A percentile compares a stretch with the other conserved stretches of the same genome.
phyloP scores from a whole-genome alignment of 1,140 invertebrate genomes.

The Nixonia krombeini region DNA sequence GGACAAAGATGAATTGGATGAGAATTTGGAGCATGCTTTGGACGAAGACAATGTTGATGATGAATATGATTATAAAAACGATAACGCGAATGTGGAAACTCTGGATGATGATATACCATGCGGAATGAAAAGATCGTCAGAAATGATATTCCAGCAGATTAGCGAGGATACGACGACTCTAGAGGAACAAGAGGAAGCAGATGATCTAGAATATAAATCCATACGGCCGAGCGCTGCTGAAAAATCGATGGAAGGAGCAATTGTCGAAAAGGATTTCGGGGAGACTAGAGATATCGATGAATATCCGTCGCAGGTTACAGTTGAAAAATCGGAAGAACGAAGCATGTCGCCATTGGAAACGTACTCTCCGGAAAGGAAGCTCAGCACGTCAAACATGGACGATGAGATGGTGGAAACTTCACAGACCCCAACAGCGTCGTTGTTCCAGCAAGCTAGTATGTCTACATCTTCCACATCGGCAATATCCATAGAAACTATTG shows the following conservation, averaged over 20 bases:
- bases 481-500: constrained; percentile 67
- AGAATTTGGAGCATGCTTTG: constrained; percentile 56
- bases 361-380: constrained; percentile 39
- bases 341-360: constrained; percentile 33
- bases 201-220: background rate
- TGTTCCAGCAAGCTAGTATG: constrained; percentile 65
- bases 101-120: constrained; percentile 65
- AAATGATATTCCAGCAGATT: constrained; percentile 89
- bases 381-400: constrained; percentile 24
- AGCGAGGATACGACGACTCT: constrained; percentile 56
- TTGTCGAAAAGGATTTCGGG: too few species aligned
- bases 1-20: constrained; percentile 67
- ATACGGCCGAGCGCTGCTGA: constrained; percentile 3
- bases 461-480: constrained; percentile 66
- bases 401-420: constrained; percentile 33
- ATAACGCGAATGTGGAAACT: too few species aligned
- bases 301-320: constrained; percentile 13
- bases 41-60: constrained; percentile 51
- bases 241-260: constrained; percentile 20
- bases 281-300: constrained; percentile 14
- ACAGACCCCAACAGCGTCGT: constrained; percentile 32
- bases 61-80: constrained; percentile 54
- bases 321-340: constrained; percentile 8
- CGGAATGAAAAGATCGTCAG: constrained; percentile 88
- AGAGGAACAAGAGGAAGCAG: constrained; percentile 32